phyloP scores from a whole-genome alignment of 2,888 invertebrate genomes.

The Caenorhabditis sp. region DNA sequence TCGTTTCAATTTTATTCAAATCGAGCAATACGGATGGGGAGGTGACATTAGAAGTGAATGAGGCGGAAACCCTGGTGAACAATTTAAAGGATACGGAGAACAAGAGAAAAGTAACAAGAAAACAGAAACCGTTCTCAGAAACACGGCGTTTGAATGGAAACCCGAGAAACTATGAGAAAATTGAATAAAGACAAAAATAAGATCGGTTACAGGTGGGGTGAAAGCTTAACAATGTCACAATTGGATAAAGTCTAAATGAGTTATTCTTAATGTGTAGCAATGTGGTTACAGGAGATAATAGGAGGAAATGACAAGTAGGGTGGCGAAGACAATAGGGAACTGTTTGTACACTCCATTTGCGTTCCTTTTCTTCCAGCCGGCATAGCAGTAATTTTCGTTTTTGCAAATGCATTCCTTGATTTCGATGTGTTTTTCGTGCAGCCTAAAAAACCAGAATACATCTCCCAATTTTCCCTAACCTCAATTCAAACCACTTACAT shows the following conservation, averaged over 20 bases:
- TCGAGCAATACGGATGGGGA: slow-evolving; percentile 16
- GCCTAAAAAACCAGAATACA: slow-evolving; percentile 51
- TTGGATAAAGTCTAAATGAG: neutral
- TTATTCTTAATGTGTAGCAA: neutral
- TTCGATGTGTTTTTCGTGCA: slow-evolving; percentile 79
- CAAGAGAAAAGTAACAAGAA: neutral
- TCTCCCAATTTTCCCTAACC: neutral
- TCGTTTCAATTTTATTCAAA: slow-evolving; percentile 43
- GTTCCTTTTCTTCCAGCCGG: slow-evolving; percentile 68
- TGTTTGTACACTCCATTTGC: slow-evolving; percentile 25
- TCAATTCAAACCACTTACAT: slow-evolving; percentile 35
- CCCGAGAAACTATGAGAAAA: slow-evolving; percentile 21
- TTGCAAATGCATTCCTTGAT: slow-evolving; percentile 81
- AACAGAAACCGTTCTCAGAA: neutral
- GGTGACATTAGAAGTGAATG: slow-evolving; percentile 26
- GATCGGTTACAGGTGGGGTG: slow-evolving; percentile 32
- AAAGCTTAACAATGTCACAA: slow-evolving; percentile 34
- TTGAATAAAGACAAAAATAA: slow-evolving; percentile 4
- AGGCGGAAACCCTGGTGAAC: slow-evolving; percentile 45
- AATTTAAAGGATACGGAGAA: slow-evolving; percentile 18
- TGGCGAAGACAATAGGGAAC: neutral
- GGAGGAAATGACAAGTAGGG: neutral
- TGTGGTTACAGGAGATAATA: neutral
- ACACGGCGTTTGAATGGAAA: slow-evolving; percentile 22
- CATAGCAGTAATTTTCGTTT: slow-evolving; percentile 76